These are phyloP conservation scores for Bellardia pandia DNA, from an alignment of 2,888 invertebrate species.

Conservation along the genomic window DNA sequence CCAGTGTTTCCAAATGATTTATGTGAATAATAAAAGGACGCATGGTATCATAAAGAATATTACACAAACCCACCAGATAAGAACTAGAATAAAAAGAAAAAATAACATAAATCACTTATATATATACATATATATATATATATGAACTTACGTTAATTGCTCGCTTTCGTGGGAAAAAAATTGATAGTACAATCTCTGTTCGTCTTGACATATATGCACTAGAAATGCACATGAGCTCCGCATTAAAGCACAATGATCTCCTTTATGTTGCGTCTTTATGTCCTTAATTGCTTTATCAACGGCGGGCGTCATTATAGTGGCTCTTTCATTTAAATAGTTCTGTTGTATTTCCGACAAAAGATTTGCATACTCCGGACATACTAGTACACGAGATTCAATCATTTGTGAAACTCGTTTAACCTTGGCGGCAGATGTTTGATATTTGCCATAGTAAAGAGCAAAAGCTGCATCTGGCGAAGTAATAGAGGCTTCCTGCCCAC, in stretches of 20 bases:
- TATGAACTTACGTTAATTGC: constrained; percentile 86
- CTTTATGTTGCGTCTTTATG: constrained; percentile 87
- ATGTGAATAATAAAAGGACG: constrained; percentile 97
- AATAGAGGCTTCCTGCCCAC: constrained; percentile 75
- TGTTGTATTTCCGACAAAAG: constrained; percentile 92
- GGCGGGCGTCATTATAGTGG: constrained; percentile 88
- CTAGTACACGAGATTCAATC: constrained; percentile 90
- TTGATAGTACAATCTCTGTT: constrained; percentile 94
- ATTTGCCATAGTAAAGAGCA: constrained; percentile 96
- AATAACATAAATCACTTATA: neutral
- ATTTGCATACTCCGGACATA: constrained; percentile 89
- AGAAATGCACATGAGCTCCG: constrained; percentile 95
- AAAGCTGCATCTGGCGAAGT: constrained; percentile 88
- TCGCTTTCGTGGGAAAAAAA: constrained; percentile 91
- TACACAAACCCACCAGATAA: constrained; percentile 94
- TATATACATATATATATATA: neutral
- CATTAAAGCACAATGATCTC: constrained; percentile 93
- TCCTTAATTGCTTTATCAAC: constrained; percentile 89
- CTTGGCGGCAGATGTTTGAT: constrained; percentile 95
- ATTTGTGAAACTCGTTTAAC: constrained; percentile 92
- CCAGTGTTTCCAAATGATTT: constrained; percentile 97
- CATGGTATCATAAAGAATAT: constrained; percentile 94
- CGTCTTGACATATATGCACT: constrained; percentile 97
- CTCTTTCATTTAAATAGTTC: constrained; percentile 91
- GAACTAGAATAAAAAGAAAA: constrained; percentile 84